Base-by-base conservation (phyloP, 2,113 vertebrate genomes). In the Anhinga anhinga region DNA sequence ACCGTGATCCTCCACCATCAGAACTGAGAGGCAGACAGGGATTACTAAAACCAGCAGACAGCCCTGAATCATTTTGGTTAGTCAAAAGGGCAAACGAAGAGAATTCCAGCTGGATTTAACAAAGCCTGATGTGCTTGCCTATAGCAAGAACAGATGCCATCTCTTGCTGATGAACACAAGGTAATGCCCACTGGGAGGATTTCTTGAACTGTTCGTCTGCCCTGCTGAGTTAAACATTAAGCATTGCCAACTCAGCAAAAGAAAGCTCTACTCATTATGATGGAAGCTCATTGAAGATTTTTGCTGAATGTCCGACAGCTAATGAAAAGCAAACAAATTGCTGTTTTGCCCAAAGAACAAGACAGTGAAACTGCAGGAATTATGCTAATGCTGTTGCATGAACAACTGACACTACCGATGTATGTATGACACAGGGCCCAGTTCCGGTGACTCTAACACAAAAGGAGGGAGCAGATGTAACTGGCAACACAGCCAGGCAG, bases 131-230 rank as follows among this genome's bases (percentile, higher is more conserved):
- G 55, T 80, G 79, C 66, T 61, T 36, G 62, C 83, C 76, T 79
- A 77, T 42, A 87, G 82, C 49, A 89, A 91, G 62, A 96, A 71
- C 66, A 95, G 81, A 94, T 93, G 81, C 38, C 49, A 66, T 62
- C 91, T 91, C 81, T 94, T 85, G 78, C 74, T 87, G 94, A 93
- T 86, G 92, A 92, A 89, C 61, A 81, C 58, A 89, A 93, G 83
- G 77, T 80, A 95, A 93, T 94, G 62, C 65, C 73, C 78, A 72
- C 61, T 73, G 93, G 84, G 74, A 93, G 53, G 82, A 94, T 86
- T 70, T 62, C 45, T 80, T 76, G 55, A 87, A 89, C 70, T 69
- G 53, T 95, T 93, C 1, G 0, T 42, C 74, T 16, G 5, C 55
- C 62, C 42, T 82, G 81, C 78, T 76, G 91, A 86, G 78, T 85